Percentiles rank a stretch among this genome's conserved stretches.
phyloP scores from a whole-genome alignment of 1,140 invertebrate species.

The Calycopis cecrops region DNA sequence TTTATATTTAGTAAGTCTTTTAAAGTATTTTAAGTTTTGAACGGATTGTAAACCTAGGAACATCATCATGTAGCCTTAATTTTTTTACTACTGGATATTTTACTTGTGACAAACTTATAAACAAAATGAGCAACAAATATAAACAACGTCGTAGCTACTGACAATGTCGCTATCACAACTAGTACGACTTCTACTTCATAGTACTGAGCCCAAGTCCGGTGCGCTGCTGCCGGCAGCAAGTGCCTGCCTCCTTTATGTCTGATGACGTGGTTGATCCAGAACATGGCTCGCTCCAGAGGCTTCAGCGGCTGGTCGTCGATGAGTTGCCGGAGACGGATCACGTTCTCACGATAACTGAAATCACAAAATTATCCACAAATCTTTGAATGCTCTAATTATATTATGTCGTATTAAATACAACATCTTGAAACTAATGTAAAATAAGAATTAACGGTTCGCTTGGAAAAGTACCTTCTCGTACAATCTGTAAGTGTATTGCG shows the following conservation, averaged over 20 bases:
- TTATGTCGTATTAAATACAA: no score
- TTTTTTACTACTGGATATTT: background rate
- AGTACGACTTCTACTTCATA: background rate
- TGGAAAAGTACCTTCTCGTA: no score
- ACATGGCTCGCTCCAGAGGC: background rate
- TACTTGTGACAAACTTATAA: background rate
- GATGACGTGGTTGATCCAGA: background rate
- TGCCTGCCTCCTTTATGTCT: background rate
- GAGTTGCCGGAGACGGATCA: background rate
- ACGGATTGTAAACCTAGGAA: no score
- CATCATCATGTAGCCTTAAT: background rate
- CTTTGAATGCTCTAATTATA: no score
- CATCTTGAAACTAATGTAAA: no score
- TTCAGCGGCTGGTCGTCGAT: background rate
- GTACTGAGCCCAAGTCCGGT: background rate
- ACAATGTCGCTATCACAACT: background rate
- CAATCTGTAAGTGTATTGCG: no score
- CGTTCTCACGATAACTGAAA: background rate
- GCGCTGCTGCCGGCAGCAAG: background rate
- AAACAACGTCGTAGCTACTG: background rate
- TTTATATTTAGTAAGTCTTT: no score
- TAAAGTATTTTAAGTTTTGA: no score
- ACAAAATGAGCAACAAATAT: background rate
- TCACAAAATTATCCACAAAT: no score
- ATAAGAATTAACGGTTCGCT: no score